These are phyloP conservation scores for Pseudorectes ferrugineus DNA, from an alignment of 2,113 vertebrate species.

Conservation along the genomic window DNA sequence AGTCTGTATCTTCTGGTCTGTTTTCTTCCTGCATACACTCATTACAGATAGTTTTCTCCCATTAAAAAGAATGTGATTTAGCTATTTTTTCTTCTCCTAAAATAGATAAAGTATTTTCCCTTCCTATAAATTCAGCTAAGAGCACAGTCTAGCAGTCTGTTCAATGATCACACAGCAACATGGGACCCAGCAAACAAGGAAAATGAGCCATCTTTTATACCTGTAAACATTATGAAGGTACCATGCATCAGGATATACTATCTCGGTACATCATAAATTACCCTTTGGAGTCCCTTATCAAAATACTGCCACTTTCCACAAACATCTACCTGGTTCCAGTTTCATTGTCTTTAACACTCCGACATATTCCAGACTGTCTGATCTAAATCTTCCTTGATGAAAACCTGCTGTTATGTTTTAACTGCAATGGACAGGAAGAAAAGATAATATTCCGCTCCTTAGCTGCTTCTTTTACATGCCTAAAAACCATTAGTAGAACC, in stretches of 20 bases:
- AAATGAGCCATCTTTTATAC: background rate
- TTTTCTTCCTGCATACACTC: background rate
- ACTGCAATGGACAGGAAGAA: background rate
- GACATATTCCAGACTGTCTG: background rate
- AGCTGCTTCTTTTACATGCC: background rate
- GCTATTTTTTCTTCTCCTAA: background rate
- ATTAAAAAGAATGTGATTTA: background rate
- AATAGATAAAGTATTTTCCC: background rate
- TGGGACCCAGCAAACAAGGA: background rate
- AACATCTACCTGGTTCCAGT: background rate
- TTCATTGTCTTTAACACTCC: background rate
- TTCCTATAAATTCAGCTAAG: background rate
- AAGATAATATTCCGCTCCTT: background rate
- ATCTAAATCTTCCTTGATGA: background rate
- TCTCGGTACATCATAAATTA: background rate
- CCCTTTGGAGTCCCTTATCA: background rate
- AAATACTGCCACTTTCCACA: background rate
- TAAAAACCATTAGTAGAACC: background rate
- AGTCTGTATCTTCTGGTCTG: background rate
- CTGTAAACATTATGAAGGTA: background rate
- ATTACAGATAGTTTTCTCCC: background rate
- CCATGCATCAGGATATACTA: background rate
- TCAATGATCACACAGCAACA: background rate
- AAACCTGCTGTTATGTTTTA: background rate
- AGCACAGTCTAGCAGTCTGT: background rate